Evolutionary conservation across 2,888 invertebrate species (phyloP).

Genomic region (Agriopis leucophaearia): DNA sequence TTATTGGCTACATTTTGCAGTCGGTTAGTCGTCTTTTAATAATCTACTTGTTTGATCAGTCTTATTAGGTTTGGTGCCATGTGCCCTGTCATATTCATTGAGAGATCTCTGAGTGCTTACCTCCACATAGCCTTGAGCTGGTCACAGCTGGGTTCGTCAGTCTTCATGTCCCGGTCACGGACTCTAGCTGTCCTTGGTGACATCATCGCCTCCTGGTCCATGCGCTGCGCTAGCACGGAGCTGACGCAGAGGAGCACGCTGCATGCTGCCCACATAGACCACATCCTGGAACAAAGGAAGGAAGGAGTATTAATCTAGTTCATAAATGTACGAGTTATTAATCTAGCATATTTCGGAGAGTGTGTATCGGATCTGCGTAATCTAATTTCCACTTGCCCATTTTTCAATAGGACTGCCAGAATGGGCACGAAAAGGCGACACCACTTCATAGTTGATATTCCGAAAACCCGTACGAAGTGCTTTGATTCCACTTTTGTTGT

Average conservation of each 20-base stretch:
- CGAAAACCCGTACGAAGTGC: too few relatives aligned
- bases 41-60: not conserved
- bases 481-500: too few relatives aligned
- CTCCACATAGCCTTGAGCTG: slow-evolving; percentile 96
- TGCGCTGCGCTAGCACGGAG: slow-evolving; percentile 69
- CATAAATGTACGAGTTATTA: too few relatives aligned
- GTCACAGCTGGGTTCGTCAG: slow-evolving; percentile 93
- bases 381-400: too few relatives aligned
- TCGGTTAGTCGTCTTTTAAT: not conserved
- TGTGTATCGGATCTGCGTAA: too few relatives aligned
- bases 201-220: slow-evolving; percentile 75
- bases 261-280: slow-evolving; percentile 71
- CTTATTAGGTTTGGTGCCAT: too few relatives aligned
- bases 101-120: slow-evolving; percentile 58
- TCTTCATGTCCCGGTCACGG: slow-evolving; percentile 77
- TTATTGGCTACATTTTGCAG: too few relatives aligned
- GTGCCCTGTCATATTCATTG: not conserved
- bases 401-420: too few relatives aligned
- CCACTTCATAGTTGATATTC: too few relatives aligned
- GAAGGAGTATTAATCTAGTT: not conserved
- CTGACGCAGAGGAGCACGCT: slow-evolving; percentile 66
- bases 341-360: too few relatives aligned
- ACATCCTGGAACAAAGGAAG: slow-evolving; percentile 64
- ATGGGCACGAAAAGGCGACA: too few relatives aligned
- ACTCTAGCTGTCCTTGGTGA: slow-evolving; percentile 73